Percentiles rank a stretch among this genome's conserved stretches.
Conservation (phyloP, 2,797 vertebrate genomes). For the Gadopsis bispinosus region DNA sequence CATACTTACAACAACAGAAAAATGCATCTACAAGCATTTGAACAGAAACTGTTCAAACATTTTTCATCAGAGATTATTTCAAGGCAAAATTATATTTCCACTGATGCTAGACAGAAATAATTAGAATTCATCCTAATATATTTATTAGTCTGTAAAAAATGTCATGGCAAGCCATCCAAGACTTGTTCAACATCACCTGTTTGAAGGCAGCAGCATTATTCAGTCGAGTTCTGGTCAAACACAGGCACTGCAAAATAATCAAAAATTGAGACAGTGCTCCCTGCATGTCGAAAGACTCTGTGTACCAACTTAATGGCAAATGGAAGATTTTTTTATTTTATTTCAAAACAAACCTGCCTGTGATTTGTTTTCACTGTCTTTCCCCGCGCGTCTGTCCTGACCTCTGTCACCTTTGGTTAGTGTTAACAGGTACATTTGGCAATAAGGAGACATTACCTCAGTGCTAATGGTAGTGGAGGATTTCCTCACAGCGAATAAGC, state of each 20-base stretch:
- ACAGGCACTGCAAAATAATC: background rate
- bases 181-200: background rate
- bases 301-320: background rate
- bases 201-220: background rate
- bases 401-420: slow-evolving; percentile 60
- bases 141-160: background rate
- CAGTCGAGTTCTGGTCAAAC: background rate
- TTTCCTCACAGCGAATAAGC: slow-evolving; percentile 50
- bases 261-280: background rate
- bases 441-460: slow-evolving; percentile 65
- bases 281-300: background rate
- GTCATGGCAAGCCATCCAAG: no score
- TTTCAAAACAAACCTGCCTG: background rate
- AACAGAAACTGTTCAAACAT: background rate
- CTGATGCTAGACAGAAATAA: background rate
- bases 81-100: background rate
- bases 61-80: background rate
- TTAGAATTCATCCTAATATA: background rate
- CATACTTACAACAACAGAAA: background rate
- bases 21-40: background rate
- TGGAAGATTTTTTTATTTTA: background rate
- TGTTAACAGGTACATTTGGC: slow-evolving; percentile 55
- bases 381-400: background rate
- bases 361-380: slow-evolving; percentile 7
- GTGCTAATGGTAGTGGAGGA: slow-evolving; percentile 49